A percentile compares a stretch with the other conserved stretches of the same genome.
Conservation (phyloP, 2,888 invertebrate genomes). For the Zaprionus bogoriensis region DNA sequence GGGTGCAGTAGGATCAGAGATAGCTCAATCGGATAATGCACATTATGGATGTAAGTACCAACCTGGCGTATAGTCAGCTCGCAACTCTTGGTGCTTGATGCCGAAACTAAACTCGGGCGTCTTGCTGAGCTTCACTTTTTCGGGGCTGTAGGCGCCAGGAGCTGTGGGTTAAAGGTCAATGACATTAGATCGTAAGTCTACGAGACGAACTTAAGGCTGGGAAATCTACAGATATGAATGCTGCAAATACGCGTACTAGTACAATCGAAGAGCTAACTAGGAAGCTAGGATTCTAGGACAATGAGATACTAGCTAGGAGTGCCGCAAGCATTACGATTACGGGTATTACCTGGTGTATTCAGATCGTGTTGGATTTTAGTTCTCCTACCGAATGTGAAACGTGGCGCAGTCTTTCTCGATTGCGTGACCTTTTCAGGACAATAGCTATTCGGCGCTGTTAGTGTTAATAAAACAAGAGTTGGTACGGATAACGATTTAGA, state of each 20-base stretch:
- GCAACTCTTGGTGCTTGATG: constrained; percentile 84
- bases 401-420: constrained; percentile 82
- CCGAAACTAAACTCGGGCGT: constrained; percentile 80
- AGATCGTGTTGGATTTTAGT: constrained; percentile 81
- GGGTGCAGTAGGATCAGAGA: neutral
- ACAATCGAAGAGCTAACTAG: constrained; percentile 13
- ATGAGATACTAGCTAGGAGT: constrained; percentile 15
- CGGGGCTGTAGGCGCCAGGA: constrained; percentile 83
- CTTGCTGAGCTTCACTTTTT: constrained; percentile 84
- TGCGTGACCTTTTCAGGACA: constrained; percentile 86
- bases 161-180: constrained; percentile 61
- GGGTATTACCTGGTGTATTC: constrained; percentile 80
- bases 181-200: neutral
- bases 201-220: neutral
- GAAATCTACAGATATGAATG: constrained; percentile 16
- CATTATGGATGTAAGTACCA: too few species aligned
- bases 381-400: constrained; percentile 85
- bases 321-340: constrained; percentile 21
- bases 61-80: constrained; percentile 80
- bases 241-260: neutral
- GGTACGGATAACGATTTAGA: constrained; percentile 43
- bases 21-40: neutral
- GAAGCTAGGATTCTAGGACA: too few species aligned
- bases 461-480: constrained; percentile 72
- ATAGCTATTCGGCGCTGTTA: constrained; percentile 83